Base-by-base conservation (phyloP, 2,888 invertebrate genomes). In the Corbicula japonica region DNA sequence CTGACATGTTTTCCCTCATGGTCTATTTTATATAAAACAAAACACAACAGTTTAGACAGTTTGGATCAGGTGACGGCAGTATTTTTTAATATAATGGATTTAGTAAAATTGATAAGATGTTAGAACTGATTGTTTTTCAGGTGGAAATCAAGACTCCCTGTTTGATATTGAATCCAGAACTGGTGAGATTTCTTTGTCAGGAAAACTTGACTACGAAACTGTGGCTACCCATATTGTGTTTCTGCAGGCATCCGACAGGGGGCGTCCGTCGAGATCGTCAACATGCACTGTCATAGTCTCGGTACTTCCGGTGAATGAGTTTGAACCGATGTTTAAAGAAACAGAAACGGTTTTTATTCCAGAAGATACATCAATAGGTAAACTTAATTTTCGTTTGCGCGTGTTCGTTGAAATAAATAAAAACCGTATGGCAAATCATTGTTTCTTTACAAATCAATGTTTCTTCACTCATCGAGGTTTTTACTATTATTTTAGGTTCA, bases 291-390 rank as follows among this genome's bases (percentile, higher is more conserved):
- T 84, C 1, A 60, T 83, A 23, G 61, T 87, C 10, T 66, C 79
- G 10, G 77, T 88, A 18, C 52, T 72, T 6, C 83, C 86, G 1
- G 82, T 81, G 5, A 88, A 88, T 68, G 88, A 88, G 54, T 82
- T 80, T 44, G 68, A 70, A n/a, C 87, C 88, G 10, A 75, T 76
- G 18, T 79, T 87, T 62, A 21, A 63, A 5, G 75, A 70, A 1
- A 58, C 74, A 21, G 65, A 61, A 44, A 52, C 79, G 3, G 62
- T 77, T 2, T 60, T 44, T 15, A 74, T 87, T 38, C 65, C 79
- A 2, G 87, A 87, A 70, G 77, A 82, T 52, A 66, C 73, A 0
- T 18, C 23, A 15, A 61, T 80, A 69, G 87, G 87, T 85, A 76
- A n/a, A n/a, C n/a, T n/a, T n/a, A n/a, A n/a, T n/a, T n/a, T n/a